Evolutionary conservation across 2,888 invertebrate genomes (phyloP).

Genomic region (Tortrix viridana): DNA sequence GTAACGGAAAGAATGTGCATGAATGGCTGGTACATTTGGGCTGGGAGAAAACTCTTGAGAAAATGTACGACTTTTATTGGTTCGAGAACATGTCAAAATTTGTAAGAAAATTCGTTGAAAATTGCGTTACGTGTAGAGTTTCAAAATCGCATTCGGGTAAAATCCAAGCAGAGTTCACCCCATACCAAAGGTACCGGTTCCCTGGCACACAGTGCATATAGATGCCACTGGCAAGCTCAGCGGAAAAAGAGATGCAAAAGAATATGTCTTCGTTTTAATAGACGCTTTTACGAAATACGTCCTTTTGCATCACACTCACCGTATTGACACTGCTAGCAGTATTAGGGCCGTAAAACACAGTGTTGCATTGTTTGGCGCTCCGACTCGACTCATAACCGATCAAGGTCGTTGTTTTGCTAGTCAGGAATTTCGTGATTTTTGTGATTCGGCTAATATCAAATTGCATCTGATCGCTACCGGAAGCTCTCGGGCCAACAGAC

Average conservation of each 20-base stretch:
- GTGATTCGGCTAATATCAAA: constrained; percentile 29
- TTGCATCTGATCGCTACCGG: constrained; percentile 41
- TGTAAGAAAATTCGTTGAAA: constrained; percentile 34
- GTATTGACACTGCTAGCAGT: constrained; percentile 25
- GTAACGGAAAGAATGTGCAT: constrained; percentile 39
- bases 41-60: constrained; percentile 42
- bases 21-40: constrained; percentile 41
- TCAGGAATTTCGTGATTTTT: constrained; percentile 39
- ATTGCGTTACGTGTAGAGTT: constrained; percentile 44
- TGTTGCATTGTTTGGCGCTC: constrained; percentile 40
- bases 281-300: constrained; percentile 32
- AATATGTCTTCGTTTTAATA: constrained; percentile 27
- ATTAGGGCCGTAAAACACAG: constrained; percentile 35
- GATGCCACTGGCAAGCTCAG: constrained; percentile 35
- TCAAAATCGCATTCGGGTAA: constrained; percentile 42
- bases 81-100: constrained; percentile 31
- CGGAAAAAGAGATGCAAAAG: constrained; percentile 18
- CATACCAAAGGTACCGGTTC: neutral
- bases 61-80: constrained; percentile 24
- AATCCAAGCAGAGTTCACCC: constrained; percentile 35
- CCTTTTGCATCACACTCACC: neutral
- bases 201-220: constrained; percentile 38
- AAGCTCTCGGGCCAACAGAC: constrained; percentile 39
- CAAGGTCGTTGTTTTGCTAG: constrained; percentile 40
- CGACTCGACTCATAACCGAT: constrained; percentile 39